Percentiles rank a stretch among this genome's conserved stretches.
These are phyloP conservation scores for Stenolophus ochropezus DNA, from an alignment of 2,888 invertebrate species.

Conservation along the genomic window DNA sequence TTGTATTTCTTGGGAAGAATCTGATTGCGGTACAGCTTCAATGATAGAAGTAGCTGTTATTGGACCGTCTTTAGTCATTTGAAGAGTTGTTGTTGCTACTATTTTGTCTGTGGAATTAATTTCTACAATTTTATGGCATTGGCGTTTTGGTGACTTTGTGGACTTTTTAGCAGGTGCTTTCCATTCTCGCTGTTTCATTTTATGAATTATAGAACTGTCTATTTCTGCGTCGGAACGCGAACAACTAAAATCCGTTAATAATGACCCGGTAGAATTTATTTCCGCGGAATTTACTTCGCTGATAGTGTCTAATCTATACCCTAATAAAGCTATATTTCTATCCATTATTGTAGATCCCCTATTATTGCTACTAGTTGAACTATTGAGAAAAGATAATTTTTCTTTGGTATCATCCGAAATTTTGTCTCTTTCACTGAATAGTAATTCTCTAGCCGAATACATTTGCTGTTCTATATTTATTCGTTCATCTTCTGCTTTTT, in stretches of 20 bases:
- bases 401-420: conserved; percentile 89
- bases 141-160: conserved; percentile 69
- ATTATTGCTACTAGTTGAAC: conserved; percentile 70
- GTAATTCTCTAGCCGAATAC: conserved; percentile 81
- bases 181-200: conserved; percentile 13
- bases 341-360: conserved; percentile 41
- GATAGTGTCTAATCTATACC: conserved; percentile 67
- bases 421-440: conserved; percentile 76
- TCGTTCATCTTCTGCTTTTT: conserved; percentile 78
- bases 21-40: conserved; percentile 76
- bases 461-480: conserved; percentile 76
- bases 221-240: conserved; percentile 90
- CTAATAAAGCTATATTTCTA: conserved; percentile 6
- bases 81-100: conserved; percentile 84
- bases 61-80: conserved; percentile 79
- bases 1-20: neutral
- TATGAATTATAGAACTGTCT: conserved; percentile 74
- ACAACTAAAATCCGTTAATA: conserved; percentile 86
- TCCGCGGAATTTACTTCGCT: conserved; percentile 74
- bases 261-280: conserved; percentile 86
- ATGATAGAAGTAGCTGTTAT: conserved; percentile 83
- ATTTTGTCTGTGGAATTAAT: conserved; percentile 78
- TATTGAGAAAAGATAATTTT: conserved; percentile 85
- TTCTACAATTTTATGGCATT: conserved; percentile 70
- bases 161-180: conserved; percentile 60